Conservation (phyloP, 2,888 invertebrate species). For the Epinotia bilunana region DNA sequence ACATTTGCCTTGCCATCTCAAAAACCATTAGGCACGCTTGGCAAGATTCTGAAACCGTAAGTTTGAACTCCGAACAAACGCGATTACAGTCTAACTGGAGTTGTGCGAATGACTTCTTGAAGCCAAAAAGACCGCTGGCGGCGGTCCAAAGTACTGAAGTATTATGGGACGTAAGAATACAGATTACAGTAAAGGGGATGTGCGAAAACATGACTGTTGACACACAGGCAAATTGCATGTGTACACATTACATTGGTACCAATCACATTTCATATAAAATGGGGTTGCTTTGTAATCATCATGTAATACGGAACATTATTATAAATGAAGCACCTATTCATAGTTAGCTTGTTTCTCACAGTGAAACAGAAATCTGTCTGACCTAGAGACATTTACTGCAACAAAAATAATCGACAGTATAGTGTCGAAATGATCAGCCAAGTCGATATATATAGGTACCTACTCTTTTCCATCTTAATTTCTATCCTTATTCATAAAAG, state of each 20-base stretch:
- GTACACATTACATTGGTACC: neutral
- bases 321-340: no score
- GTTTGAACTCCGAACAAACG: slow-evolving; percentile 31
- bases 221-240: neutral
- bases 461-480: no score
- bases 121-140: slow-evolving; percentile 82
- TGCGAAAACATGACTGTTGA: neutral
- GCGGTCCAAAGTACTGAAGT: slow-evolving; percentile 71
- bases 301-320: no score
- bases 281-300: no score
- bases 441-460: no score
- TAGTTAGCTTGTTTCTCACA: no score
- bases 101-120: slow-evolving; percentile 65
- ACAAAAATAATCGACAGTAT: no score
- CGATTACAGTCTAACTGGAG: slow-evolving; percentile 17
- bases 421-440: no score
- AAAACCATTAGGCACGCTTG: slow-evolving; percentile 25
- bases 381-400: no score
- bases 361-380: no score
- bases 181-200: slow-evolving; percentile 1
- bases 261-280: no score
- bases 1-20: neutral
- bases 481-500: no score
- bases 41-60: slow-evolving; percentile 21
- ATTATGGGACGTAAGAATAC: slow-evolving; percentile 2